Base-by-base conservation (phyloP, 2,113 vertebrate species). In the Sinocyclocheilus grahami region DNA sequence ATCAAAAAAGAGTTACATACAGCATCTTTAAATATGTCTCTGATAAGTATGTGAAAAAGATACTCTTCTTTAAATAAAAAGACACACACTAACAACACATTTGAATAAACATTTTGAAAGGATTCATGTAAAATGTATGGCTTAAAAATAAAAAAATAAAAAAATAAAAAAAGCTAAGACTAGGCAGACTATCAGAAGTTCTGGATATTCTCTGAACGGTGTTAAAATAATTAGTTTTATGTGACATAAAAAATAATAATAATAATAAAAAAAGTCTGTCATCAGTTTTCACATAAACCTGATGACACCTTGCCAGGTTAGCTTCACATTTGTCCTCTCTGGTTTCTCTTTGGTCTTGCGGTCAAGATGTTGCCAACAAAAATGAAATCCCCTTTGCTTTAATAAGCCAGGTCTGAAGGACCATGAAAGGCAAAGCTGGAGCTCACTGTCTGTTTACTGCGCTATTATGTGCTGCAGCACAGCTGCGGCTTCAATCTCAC, bases 301-400 rank as follows among this genome's bases (percentile, higher is more conserved):
- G 9, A 53, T 20, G 13, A 55, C 10, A 18, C 46, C 46, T 11
- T 22, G 27, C 14, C 27, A 78, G 76, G 8, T 53, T 14, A 76
- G 42, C 12, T 76, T 55, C 27, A 33, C 24, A 12, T 33, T 55
- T 58, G 27, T 78, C 20, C 42, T 42, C 67, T 46, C 13, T 42
- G 7, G 33, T 74, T 53, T 67, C 22, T 12, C 5, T 6, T 42
- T 86, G 6, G 20, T 67, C 60, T 86, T 84, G 48, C 22, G 55
- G 11, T 12, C 42, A 33, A 58, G n/a, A 30, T 76, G 76, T 63
- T 55, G 42, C 39, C 46, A 24, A 33, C 67, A 85, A 60, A 87
- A 84, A 85, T 75, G 13, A 87, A 80, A 48, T 81, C 24, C 33
- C n/a, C 53, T 60, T 62, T 51, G 24, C 75, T 53, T 78, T 85